Evolutionary conservation across 2,888 invertebrate genomes (phyloP), one percentile per base, ranked within the genome.

Genomic region (Cryptocephalus moraei): DNA sequence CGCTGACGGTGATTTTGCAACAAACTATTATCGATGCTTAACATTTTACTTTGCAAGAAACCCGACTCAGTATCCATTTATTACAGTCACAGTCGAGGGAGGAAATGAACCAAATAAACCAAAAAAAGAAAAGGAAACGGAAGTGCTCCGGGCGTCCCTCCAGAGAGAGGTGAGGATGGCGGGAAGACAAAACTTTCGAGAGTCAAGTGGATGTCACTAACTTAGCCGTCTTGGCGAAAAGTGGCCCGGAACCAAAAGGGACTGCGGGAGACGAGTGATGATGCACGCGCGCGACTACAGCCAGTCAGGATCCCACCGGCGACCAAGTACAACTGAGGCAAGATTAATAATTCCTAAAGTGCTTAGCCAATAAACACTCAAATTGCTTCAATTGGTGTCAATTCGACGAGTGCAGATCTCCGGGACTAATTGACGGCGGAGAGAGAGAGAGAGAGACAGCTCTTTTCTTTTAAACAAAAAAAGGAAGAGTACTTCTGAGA

Each of bases 1-100:
- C 86, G 76, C 71, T 88, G 87, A 64, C 87, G 81, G 68, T 86
- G 87, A 67, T 84, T 86, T 70, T 86, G 84, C 50, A 87, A 78
- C 63, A 87, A 77, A 67, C 82, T 81, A 73, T 83, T 84, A 69
- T 83, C 81, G 62, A 82, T 75, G 72, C 79, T 80, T 71, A 82
- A 72, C 84, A 84, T 84, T 70, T 82, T 70, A 66, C 62, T 55
- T 60, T 64, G 64, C 54, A 68, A 61, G 58, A 61, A 62, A 49
- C 61, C 59, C 57, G 64, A 67, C 62, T 68, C 69, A 68, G 67
- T 66, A 69, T 70, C 70, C 70, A 70, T 70, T 67, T 69, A 68
- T 64, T 64, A 65, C 65, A 59, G 12, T 12, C 36, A 36, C n/a
- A 36, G 31, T 22, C 22, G 3, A 22, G 6, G 22, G 22, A 6